These are phyloP conservation scores for Platorchestia sp. DNA, from an alignment of 1,140 invertebrate species.

Conservation along the genomic window DNA sequence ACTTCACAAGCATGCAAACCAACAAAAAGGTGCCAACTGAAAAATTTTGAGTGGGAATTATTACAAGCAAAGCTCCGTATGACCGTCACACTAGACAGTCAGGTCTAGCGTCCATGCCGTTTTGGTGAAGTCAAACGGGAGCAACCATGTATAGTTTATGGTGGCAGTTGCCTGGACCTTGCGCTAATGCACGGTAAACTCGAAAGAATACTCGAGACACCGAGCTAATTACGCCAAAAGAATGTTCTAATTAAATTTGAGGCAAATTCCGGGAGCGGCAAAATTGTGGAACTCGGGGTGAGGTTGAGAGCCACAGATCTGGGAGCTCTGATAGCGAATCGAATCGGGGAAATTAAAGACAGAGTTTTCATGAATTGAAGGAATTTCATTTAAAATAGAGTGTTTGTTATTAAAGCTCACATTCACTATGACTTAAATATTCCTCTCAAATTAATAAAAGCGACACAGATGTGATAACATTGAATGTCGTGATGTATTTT, in stretches of 20 bases:
- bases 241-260: constrained; percentile 49
- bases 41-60: background rate
- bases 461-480: background rate
- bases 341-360: background rate
- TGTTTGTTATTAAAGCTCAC: background rate
- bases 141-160: constrained; percentile 8
- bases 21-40: background rate
- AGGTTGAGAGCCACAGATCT: background rate
- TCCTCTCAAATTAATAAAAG: background rate
- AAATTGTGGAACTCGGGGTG: background rate
- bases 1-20: background rate
- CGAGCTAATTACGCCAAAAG: constrained; percentile 45
- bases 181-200: constrained; percentile 46
- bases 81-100: background rate
- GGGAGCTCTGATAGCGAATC: background rate
- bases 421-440: background rate
- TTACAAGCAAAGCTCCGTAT: background rate
- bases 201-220: constrained; percentile 44
- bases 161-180: background rate
- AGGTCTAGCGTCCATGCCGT: background rate
- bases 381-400: background rate
- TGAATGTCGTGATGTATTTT: background rate
- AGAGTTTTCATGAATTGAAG: background rate
- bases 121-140: background rate
- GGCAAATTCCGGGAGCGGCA: background rate